A percentile compares a stretch with the other conserved stretches of the same genome.
These are phyloP conservation scores for Sarcophaga rosellei DNA, from an alignment of 2,888 invertebrate genomes.

Conservation along the genomic window DNA sequence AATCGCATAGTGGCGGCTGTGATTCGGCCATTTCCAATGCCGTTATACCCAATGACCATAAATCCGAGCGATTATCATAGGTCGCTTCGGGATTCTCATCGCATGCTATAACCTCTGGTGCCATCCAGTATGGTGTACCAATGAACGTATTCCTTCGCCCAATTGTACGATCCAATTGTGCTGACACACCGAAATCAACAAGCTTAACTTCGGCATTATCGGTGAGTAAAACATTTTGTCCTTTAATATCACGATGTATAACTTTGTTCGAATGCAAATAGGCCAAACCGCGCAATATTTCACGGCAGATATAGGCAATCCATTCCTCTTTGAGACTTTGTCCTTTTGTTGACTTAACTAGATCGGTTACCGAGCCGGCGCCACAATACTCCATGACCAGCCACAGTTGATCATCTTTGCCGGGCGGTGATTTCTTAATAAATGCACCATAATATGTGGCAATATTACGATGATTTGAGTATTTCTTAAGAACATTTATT, in stretches of 20 bases:
- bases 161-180: conserved; percentile 99
- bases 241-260: conserved; percentile 99
- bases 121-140: conserved; percentile 99
- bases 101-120: conserved; percentile 99
- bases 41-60: conserved; percentile 97
- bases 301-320: conserved; percentile 99
- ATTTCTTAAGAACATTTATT: conserved; percentile 99
- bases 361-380: conserved; percentile 98
- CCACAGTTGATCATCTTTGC: conserved; percentile 99
- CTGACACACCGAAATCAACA: conserved; percentile 99
- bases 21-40: conserved; percentile 99
- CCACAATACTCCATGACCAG: conserved; percentile 99
- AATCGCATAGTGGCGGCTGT: conserved; percentile 98
- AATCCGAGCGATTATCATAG: conserved; percentile 97
- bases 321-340: conserved; percentile 99
- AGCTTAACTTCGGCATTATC: conserved; percentile 99
- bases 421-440: conserved; percentile 99
- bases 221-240: conserved; percentile 99
- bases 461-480: conserved; percentile 99
- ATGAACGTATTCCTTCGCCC: conserved; percentile 99
- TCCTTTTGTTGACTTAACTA: conserved; percentile 99
- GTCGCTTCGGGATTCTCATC: conserved; percentile 99
- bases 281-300: conserved; percentile 96
- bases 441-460: conserved; percentile 99
- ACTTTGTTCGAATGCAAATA: conserved; percentile 99